Conservation (phyloP, 2,888 invertebrate genomes). For the Spilarctia lutea region DNA sequence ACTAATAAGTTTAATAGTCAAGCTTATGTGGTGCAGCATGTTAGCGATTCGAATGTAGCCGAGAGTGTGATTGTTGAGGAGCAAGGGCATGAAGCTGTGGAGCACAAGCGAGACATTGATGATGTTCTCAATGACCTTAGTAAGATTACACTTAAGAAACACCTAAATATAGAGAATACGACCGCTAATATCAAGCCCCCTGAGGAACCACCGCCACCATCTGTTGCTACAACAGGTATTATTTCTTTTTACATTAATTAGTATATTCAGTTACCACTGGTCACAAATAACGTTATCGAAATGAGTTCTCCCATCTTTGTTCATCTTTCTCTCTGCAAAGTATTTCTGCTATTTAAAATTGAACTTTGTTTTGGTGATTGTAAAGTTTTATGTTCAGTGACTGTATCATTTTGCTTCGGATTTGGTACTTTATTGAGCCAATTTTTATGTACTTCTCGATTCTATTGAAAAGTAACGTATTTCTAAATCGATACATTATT, state of each 20-base stretch:
- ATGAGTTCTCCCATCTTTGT: not conserved
- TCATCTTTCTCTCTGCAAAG: not conserved
- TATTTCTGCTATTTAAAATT: not conserved
- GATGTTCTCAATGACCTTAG: constrained; percentile 80
- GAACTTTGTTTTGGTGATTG: not conserved
- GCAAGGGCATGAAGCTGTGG: constrained; percentile 70
- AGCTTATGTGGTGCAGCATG: constrained; percentile 77
- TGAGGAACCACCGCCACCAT: constrained; percentile 71
- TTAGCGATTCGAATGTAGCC: constrained; percentile 72
- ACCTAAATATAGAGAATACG: constrained; percentile 79
- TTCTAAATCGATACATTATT: not conserved
- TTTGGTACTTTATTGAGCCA: too few species aligned
- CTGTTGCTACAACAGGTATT: constrained; percentile 61
- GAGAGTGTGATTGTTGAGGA: constrained; percentile 66
- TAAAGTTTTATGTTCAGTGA: not conserved
- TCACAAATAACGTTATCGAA: not conserved
- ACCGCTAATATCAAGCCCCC: constrained; percentile 80
- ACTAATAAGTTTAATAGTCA: constrained; percentile 65
- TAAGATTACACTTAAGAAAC: constrained; percentile 81
- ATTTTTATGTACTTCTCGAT: not conserved
- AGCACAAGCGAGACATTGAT: constrained; percentile 78
- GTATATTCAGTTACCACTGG: not conserved
- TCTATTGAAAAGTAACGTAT: not conserved
- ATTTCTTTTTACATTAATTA: not conserved
- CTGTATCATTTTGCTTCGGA: not conserved